Evolutionary conservation across 2,888 invertebrate species (phyloP), one percentile per base, ranked within the genome.

Genomic region (Galerucella nymphaeae): DNA sequence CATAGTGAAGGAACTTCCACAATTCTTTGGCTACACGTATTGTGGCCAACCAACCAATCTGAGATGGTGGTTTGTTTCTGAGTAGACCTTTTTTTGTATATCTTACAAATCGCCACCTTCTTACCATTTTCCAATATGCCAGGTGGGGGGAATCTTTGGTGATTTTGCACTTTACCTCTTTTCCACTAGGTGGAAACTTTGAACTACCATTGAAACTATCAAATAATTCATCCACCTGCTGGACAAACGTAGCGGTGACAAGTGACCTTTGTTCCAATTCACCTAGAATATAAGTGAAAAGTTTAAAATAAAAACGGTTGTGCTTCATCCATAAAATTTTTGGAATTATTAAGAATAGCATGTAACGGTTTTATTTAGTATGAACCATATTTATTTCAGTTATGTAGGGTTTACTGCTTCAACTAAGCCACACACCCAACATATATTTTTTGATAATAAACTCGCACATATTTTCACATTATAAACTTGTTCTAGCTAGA

Each of bases 201-300:
- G 45, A 13, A 20, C 66, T 75, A 20, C 76, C 76, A 71, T 76
- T 70, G 67, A 79, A 77, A 71, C 79, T 80, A 42, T 80, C 82
- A 78, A 75, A 80, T 80, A 30, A 71, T 38, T 79, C 72, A 74
- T 81, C 76, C 59, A 79, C 73, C 63, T 76, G 71, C 65, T 68
- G 48, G 20, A 61, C 58, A 61, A 68, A 68, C 14, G 61, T 68
- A 11, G 61, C 68, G 20, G 61, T 68, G 14, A 61, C 68, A 38
- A 68, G 50, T 16, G 68, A 38, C 61, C 61, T 61, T 20, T 68
- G 61, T 50, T 68, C 68, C 61, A 68, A 50, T 68, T 68, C 68
- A 30, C 68, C 61, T 68, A 50, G 48, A 69, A 55, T 18, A 66
- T 50, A 45, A 53, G 16, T 16, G 53, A 38, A 62, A 16, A 64